Percentiles rank a stretch among this genome's conserved stretches.
These are phyloP conservation scores for Lacerta bilineata DNA, from an alignment of 2,797 vertebrate species.

Conservation along the genomic window DNA sequence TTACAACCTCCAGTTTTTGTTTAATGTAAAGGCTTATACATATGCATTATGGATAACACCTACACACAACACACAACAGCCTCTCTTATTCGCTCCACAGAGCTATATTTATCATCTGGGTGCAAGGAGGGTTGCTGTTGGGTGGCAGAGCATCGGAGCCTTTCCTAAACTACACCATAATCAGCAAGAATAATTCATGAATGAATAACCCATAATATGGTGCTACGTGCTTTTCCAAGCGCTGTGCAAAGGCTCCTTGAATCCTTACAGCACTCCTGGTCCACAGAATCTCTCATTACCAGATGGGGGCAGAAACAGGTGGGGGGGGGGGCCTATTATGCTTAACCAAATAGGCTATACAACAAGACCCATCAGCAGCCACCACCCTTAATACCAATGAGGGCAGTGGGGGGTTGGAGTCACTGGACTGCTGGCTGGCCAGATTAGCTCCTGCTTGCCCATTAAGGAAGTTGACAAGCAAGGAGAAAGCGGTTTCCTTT, in stretches of 20 bases:
- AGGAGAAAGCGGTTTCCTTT: constrained; percentile 19
- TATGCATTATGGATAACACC: constrained; percentile 26
- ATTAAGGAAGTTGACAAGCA: constrained; percentile 18
- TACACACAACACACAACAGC: not conserved
- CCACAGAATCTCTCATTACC: not conserved
- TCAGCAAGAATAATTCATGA: constrained; percentile 38
- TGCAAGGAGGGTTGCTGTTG: constrained; percentile 8
- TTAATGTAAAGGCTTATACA: constrained; percentile 25
- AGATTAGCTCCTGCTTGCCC: not conserved
- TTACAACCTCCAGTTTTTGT: constrained; percentile 12
- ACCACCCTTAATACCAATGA: not conserved
- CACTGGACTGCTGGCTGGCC: not conserved
- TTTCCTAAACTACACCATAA: constrained; percentile 25
- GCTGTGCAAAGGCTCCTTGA: constrained; percentile 4
- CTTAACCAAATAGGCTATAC: not conserved
- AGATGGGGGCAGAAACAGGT: not conserved
- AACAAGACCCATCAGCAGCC: not conserved
- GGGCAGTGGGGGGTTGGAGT: not conserved
- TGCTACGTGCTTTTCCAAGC: not conserved
- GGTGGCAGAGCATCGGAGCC: constrained; percentile 16
- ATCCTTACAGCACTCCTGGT: not conserved
- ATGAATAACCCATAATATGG: constrained; percentile 21
- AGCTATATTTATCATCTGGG: constrained; percentile 29
- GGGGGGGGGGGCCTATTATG: not conserved
- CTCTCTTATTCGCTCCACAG: not conserved